A percentile compares a stretch with the other conserved stretches of the same genome.
Conservation (phyloP, 2,797 vertebrate genomes). For the Chromis chromis region DNA sequence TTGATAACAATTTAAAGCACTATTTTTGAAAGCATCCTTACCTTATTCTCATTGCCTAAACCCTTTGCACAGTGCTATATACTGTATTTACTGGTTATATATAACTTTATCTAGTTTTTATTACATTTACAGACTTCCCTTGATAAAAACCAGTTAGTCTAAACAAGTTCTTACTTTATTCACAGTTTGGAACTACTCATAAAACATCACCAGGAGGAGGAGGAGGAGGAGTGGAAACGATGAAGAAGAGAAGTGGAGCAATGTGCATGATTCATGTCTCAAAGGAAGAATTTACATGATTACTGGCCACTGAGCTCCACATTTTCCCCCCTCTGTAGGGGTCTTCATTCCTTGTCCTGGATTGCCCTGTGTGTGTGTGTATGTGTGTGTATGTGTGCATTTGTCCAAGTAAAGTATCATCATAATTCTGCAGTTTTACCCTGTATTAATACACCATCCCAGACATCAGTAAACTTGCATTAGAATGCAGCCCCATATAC, state of each 20-base stretch:
- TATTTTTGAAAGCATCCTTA: too few species aligned
- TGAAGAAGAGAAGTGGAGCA: conserved; percentile 55
- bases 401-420: conserved; percentile 30
- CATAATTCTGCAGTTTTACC: conserved; percentile 31
- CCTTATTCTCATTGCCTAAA: too few species aligned
- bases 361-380: conserved; percentile 40
- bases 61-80: too few species aligned
- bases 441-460: conserved; percentile 14
- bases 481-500: conserved; percentile 35
- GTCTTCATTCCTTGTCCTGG: conserved; percentile 69
- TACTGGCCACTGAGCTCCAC: conserved; percentile 63
- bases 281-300: conserved; percentile 53
- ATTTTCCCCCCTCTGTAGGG: conserved; percentile 39
- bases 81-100: not conserved
- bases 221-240: conserved; percentile 36
- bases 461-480: conserved; percentile 6
- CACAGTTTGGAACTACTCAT: conserved; percentile 73
- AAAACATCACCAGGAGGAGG: conserved; percentile 33
- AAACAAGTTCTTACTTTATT: conserved; percentile 31
- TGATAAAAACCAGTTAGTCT: not conserved
- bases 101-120: not conserved
- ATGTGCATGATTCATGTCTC: conserved; percentile 47
- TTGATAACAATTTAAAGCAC: not conserved
- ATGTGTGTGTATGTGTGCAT: conserved; percentile 17
- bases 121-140: not conserved